A percentile compares a stretch with the other conserved stretches of the same genome.
These are phyloP conservation scores for Musca domestica DNA, from an alignment of 1,140 invertebrate species.

Conservation along the genomic window DNA sequence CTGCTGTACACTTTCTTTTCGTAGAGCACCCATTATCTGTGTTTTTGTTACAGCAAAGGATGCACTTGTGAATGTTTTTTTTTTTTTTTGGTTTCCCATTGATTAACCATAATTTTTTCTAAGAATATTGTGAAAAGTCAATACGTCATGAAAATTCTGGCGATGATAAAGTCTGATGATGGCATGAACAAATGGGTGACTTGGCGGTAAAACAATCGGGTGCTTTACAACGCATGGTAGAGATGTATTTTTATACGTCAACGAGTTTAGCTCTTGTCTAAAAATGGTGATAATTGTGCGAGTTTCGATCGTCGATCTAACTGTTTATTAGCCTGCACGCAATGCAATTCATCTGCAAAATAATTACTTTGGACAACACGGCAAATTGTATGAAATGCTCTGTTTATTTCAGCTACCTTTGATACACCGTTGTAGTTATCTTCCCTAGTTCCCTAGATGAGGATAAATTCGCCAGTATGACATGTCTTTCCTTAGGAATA, in stretches of 20 bases:
- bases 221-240: constrained; percentile 43
- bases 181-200: constrained; percentile 41
- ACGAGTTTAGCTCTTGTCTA: neutral
- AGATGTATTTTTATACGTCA: neutral
- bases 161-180: constrained; percentile 47
- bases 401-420: neutral
- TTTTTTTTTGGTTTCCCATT: constrained; percentile 32
- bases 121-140: constrained; percentile 33
- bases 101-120: constrained; percentile 37
- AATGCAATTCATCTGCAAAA: neutral
- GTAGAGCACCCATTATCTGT: constrained; percentile 45
- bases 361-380: neutral
- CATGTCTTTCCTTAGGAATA: neutral
- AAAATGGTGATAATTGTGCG: neutral
- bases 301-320: neutral
- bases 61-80: constrained; percentile 37
- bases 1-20: constrained; percentile 26
- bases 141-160: constrained; percentile 43
- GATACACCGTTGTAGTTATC: neutral
- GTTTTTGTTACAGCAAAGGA: constrained; percentile 39
- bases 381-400: neutral
- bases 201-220: constrained; percentile 48
- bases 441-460: neutral
- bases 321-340: neutral
- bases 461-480: neutral